phyloP scores from a whole-genome alignment of 2,113 vertebrate genomes.

The Cryptotis parvus region DNA sequence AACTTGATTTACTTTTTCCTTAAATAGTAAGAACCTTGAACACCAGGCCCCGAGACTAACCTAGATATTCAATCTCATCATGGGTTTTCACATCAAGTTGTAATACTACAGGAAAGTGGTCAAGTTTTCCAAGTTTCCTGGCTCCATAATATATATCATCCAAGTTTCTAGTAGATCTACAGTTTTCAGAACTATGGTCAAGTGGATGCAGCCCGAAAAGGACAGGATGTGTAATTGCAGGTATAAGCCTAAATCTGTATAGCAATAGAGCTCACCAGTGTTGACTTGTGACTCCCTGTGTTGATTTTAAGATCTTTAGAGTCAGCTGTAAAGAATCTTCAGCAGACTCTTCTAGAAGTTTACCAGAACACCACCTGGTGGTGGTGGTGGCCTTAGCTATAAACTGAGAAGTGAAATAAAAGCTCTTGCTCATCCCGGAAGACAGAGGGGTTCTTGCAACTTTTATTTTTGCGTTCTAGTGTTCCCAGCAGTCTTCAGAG shows the following conservation, averaged over 20 bases:
- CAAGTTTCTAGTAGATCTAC: not conserved
- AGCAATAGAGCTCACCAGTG: not conserved
- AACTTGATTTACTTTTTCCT: not conserved
- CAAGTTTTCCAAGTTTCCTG: not conserved
- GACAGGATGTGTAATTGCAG: not conserved
- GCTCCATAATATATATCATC: not conserved
- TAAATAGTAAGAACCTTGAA: not conserved
- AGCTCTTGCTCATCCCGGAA: not conserved
- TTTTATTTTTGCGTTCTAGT: not conserved
- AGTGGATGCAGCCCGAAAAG: not conserved
- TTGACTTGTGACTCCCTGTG: not conserved
- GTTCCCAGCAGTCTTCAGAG: not conserved
- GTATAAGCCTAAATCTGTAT: not conserved
- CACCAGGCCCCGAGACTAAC: not conserved
- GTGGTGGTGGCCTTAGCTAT: not conserved
- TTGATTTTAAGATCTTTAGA: not conserved
- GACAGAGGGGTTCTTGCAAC: too few species aligned
- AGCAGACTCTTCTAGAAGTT: not conserved
- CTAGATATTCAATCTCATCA: not conserved
- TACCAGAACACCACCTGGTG: not conserved
- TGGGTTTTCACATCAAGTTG: not conserved
- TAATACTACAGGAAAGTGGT: not conserved
- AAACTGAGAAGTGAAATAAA: not conserved
- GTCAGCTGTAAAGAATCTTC: not conserved
- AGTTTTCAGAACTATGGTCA: not conserved